Percentiles rank a stretch among this genome's conserved stretches.
Conservation (phyloP, 2,113 vertebrate genomes). For the Trochalopteron elliotii region DNA sequence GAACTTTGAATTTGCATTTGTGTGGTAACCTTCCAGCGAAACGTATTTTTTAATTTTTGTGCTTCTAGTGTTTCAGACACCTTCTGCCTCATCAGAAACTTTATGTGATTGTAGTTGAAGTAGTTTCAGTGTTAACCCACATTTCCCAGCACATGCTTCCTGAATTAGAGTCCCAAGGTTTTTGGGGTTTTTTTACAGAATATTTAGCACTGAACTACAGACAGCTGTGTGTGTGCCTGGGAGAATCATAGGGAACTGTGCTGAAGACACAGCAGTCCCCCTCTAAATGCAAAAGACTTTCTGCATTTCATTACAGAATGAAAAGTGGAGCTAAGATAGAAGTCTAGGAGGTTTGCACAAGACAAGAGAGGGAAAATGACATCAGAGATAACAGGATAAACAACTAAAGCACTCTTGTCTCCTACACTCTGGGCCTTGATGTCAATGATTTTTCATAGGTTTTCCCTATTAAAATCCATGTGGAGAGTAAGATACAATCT, state of each 20-base stretch:
- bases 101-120: background rate
- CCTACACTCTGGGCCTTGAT: background rate
- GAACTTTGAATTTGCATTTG: background rate
- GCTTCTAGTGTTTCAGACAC: background rate
- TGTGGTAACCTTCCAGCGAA: background rate
- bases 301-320: background rate
- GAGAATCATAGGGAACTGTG: background rate
- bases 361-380: background rate
- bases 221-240: background rate
- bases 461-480: background rate
- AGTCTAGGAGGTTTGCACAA: background rate
- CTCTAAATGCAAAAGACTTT: background rate
- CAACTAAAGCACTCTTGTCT: background rate
- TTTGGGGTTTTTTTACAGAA: background rate
- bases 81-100: background rate
- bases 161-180: background rate
- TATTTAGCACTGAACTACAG: background rate
- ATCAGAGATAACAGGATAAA: background rate
- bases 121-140: background rate
- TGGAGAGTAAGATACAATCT: background rate
- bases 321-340: background rate
- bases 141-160: background rate
- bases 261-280: background rate
- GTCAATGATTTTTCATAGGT: background rate
- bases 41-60: background rate